phyloP scores from a whole-genome alignment of 2,113 vertebrate genomes.

The Peucedramus taeniatus region DNA sequence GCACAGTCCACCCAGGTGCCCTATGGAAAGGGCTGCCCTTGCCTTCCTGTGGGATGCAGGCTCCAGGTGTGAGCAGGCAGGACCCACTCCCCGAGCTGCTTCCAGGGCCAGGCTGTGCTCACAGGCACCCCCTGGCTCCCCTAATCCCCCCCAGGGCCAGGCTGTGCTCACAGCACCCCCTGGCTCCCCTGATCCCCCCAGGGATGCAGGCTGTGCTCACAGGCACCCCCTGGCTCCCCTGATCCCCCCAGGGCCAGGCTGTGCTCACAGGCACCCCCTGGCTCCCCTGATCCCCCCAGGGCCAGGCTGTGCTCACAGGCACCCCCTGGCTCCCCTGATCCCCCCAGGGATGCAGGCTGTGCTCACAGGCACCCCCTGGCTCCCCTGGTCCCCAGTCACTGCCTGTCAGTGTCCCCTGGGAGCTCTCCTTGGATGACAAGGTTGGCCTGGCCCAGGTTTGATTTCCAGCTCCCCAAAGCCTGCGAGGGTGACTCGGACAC shows the following conservation, averaged over 20 bases:
- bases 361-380: background rate
- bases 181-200: background rate
- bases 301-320: too few relatives aligned
- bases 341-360: rapidly evolving
- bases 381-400: background rate
- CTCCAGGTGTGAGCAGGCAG: rapidly evolving
- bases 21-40: rapidly evolving
- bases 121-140: background rate
- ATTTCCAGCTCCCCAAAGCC: background rate
- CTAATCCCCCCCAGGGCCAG: rapidly evolving
- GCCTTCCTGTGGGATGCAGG: background rate
- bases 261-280: background rate
- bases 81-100: rapidly evolving
- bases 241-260: background rate
- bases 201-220: too few relatives aligned
- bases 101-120: rapidly evolving
- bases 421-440: background rate
- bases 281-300: background rate
- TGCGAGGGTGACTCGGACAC: background rate
- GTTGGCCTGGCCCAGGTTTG: background rate
- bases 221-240: background rate
- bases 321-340: background rate
- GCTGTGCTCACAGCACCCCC: background rate
- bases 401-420: background rate
- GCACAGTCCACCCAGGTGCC: background rate